These are phyloP conservation scores for Rhaphigaster nebulosa DNA, from an alignment of 2,888 invertebrate species.

Conservation along the genomic window DNA sequence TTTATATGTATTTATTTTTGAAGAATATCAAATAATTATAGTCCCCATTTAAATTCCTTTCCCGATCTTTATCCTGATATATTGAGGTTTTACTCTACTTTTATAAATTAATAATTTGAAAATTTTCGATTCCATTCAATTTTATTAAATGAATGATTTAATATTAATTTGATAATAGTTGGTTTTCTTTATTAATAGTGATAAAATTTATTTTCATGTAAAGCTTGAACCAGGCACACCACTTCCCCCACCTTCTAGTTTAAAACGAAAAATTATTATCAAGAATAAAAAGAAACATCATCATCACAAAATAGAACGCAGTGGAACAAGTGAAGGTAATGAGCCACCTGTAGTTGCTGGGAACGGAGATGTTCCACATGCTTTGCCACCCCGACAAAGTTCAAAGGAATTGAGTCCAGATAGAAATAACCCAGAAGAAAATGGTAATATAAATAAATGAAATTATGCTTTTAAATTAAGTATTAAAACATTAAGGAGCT, in stretches of 20 bases:
- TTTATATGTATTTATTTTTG: too few species aligned
- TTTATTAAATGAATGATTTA: not conserved
- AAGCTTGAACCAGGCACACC: conserved; percentile 79
- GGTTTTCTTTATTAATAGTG: not conserved
- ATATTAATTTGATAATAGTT: not conserved
- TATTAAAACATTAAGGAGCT: not conserved
- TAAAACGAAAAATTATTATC: conserved; percentile 93
- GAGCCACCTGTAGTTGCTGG: conserved; percentile 69
- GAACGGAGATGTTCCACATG: conserved; percentile 76
- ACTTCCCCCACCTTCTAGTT: conserved; percentile 86
- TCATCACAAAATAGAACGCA: conserved; percentile 73
- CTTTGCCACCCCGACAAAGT: conserved; percentile 69
- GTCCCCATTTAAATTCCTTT: too few species aligned
- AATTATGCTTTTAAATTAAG: conserved; percentile 25
- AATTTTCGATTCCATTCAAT: too few species aligned
- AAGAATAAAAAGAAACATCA: conserved; percentile 97
- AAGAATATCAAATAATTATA: too few species aligned
- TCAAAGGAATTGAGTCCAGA: conserved; percentile 72
- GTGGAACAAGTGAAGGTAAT: conserved; percentile 70
- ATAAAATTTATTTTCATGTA: conserved; percentile 61
- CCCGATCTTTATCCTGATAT: too few species aligned
- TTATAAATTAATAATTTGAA: too few species aligned
- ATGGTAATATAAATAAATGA: conserved; percentile 67
- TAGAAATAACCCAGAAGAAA: conserved; percentile 71
- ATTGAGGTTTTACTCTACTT: too few species aligned